Evolutionary conservation across 2,888 invertebrate genomes (phyloP).

Genomic region (Zhuqinia jingwanae): DNA sequence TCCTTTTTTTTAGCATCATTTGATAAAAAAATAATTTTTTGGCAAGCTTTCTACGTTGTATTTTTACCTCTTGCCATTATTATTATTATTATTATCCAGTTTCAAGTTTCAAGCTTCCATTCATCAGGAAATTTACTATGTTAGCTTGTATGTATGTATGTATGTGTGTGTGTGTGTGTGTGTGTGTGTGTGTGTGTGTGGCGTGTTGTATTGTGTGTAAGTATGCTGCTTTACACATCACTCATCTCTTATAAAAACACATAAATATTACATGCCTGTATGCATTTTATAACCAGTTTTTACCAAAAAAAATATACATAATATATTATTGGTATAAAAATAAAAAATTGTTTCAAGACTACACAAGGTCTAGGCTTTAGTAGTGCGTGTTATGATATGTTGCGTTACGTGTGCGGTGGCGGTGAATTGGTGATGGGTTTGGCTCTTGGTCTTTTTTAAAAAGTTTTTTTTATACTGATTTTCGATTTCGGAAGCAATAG

Average conservation of each 20-base stretch:
- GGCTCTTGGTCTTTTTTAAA: background rate
- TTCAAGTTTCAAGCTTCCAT: constrained; percentile 25
- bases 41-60: constrained; percentile 6
- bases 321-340: no score
- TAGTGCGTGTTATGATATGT: no score
- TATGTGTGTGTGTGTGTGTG: no score
- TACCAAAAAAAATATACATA: background rate
- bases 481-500: constrained; percentile 57
- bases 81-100: constrained; percentile 39
- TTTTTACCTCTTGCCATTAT: background rate
- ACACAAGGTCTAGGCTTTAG: constrained; percentile 16
- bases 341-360: background rate
- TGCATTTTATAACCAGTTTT: constrained; percentile 43
- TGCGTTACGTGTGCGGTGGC: no score
- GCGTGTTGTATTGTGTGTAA: no score
- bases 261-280: background rate
- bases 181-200: no score
- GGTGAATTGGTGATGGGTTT: no score
- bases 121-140: constrained; percentile 40
- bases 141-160: no score
- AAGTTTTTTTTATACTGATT: constrained; percentile 33
- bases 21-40: constrained; percentile 21
- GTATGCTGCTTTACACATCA: no score
- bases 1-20: no score
- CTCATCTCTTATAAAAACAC: no score